Conservation (phyloP, 2,888 invertebrate species). For the Mechanitis messenoides region DNA sequence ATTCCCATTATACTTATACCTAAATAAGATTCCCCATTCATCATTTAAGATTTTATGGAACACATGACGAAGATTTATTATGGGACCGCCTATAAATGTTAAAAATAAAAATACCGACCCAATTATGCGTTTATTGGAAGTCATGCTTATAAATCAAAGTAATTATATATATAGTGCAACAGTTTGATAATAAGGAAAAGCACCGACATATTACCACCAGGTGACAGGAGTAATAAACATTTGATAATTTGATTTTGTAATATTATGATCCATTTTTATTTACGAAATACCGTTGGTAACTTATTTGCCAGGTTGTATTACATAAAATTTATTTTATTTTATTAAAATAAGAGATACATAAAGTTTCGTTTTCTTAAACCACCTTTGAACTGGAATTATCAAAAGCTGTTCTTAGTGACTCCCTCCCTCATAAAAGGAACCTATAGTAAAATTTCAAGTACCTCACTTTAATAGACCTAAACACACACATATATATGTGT, state of each 20-base stretch:
- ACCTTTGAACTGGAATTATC: no score
- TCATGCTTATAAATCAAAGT: constrained; percentile 69
- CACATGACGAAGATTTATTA: constrained; percentile 59
- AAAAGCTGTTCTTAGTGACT: no score
- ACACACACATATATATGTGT: no score
- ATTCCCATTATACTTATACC: constrained; percentile 26
- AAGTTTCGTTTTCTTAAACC: no score
- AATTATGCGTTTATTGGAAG: constrained; percentile 64
- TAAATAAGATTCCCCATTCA: constrained; percentile 32
- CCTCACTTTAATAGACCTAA: no score
- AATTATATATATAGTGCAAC: constrained; percentile 40
- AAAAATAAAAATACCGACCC: constrained; percentile 51
- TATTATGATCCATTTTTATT: no score
- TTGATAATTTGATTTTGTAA: not conserved
- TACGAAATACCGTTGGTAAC: no score
- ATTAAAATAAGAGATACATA: no score
- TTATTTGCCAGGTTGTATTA: no score
- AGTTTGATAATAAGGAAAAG: constrained; percentile 46
- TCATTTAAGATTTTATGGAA: constrained; percentile 35
- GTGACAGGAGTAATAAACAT: constrained; percentile 32
- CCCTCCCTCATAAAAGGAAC: no score
- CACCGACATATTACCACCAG: constrained; percentile 31
- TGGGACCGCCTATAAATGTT: constrained; percentile 44
- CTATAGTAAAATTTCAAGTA: no score
- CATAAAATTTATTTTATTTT: no score